These are phyloP conservation scores for Zaprionus inermis DNA, from an alignment of 1,140 invertebrate species.

Conservation along the genomic window DNA sequence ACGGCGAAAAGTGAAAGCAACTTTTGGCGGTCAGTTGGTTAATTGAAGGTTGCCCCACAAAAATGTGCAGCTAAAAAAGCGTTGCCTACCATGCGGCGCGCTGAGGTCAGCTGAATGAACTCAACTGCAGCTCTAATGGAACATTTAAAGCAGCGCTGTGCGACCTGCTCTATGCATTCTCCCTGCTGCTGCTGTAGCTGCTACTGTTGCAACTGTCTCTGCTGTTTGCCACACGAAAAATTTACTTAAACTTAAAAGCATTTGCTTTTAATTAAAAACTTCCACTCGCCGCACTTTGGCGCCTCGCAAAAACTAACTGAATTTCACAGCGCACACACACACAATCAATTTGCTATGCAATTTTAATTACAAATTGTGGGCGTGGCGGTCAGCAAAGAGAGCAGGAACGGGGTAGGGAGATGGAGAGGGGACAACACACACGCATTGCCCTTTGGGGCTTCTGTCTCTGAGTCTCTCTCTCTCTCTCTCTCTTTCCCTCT, in stretches of 20 bases:
- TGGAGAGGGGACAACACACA: constrained; percentile 12
- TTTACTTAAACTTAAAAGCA: constrained; percentile 71
- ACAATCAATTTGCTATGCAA: constrained; percentile 79
- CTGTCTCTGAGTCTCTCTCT: constrained; percentile 15
- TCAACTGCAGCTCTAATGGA: constrained; percentile 10
- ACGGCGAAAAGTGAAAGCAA: constrained; percentile 58
- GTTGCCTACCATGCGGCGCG: constrained; percentile 18
- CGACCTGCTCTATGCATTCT: neutral
- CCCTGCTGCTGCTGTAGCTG: constrained; percentile 1
- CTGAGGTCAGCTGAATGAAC: constrained; percentile 38
- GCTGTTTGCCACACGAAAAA: constrained; percentile 35
- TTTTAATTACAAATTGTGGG: constrained; percentile 80
- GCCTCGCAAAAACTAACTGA: constrained; percentile 61
- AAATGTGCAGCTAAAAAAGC: constrained; percentile 37
- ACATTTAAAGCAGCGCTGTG: constrained; percentile 32
- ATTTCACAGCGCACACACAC: constrained; percentile 24
- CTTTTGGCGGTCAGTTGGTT: constrained; percentile 76
- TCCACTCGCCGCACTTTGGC: constrained; percentile 72
- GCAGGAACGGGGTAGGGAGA: neutral
- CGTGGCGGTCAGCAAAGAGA: constrained; percentile 54
- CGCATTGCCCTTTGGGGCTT: constrained; percentile 18
- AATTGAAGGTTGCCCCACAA: constrained; percentile 63
- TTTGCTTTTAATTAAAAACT: constrained; percentile 82
- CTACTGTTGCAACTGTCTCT: neutral
- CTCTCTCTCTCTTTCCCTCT: neutral